phyloP scores from a whole-genome alignment of 2,797 vertebrate genomes.

The Sebastes aleutianus region DNA sequence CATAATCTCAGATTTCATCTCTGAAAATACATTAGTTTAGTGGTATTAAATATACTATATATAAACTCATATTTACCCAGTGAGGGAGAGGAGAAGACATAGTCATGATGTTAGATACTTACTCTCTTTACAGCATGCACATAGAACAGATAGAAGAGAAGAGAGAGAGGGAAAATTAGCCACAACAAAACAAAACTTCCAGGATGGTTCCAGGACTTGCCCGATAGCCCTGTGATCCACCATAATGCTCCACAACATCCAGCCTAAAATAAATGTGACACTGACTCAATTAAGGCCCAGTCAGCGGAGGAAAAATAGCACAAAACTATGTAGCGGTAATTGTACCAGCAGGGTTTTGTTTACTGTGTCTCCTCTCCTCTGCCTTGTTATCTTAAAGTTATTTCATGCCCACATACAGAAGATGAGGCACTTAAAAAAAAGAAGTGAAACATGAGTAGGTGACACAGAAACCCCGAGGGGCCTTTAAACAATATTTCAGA shows the following conservation, averaged over 20 bases:
- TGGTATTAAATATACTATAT: neutral
- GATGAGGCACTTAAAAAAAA: slow-evolving; percentile 32
- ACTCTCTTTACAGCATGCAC: neutral
- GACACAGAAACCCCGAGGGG: slow-evolving; percentile 20
- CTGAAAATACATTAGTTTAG: neutral
- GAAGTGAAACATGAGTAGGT: slow-evolving; percentile 22
- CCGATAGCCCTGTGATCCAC: neutral
- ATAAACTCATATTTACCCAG: neutral
- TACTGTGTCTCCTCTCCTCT: slow-evolving; percentile 15
- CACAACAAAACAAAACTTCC: neutral
- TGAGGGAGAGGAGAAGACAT: neutral
- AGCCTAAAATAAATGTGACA: slow-evolving; percentile 8
- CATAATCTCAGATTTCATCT: slow-evolving; percentile 18
- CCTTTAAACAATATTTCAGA: slow-evolving; percentile 19
- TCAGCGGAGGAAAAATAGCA: slow-evolving; percentile 16
- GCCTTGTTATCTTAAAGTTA: slow-evolving; percentile 53
- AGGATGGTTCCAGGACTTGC: neutral
- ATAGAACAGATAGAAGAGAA: neutral
- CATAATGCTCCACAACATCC: neutral
- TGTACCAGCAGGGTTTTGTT: slow-evolving; percentile 47
- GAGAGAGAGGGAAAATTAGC: neutral
- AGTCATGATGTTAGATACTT: neutral
- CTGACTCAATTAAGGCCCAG: slow-evolving; percentile 21
- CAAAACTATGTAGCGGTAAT: slow-evolving; percentile 29
- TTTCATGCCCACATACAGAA: slow-evolving; percentile 38